phyloP scores from a whole-genome alignment of 2,888 invertebrate genomes.

The Stenoptilia bipunctidactyla region DNA sequence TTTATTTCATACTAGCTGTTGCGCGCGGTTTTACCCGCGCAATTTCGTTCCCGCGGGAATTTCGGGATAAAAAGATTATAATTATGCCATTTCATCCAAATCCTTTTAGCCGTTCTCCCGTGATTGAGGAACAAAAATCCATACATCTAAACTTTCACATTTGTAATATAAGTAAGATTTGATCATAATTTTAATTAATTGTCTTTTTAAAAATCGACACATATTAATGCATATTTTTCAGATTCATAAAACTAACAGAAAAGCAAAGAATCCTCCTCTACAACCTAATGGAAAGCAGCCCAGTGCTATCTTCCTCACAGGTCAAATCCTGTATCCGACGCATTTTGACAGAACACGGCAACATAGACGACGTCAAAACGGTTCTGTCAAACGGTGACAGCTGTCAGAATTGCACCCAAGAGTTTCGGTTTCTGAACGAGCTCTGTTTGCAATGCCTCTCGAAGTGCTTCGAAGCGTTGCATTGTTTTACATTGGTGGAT shows the following conservation, averaged over 20 bases:
- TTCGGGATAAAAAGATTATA: no score
- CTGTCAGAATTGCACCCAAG: constrained; percentile 33
- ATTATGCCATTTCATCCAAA: no score
- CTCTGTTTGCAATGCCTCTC: constrained; percentile 48
- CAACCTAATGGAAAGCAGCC: constrained; percentile 44
- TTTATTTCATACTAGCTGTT: no score
- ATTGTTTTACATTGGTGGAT: constrained; percentile 43
- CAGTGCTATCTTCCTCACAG: constrained; percentile 37
- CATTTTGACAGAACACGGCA: constrained; percentile 48
- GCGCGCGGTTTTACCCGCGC: no score
- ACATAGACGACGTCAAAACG: constrained; percentile 31
- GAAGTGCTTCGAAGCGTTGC: constrained; percentile 38
- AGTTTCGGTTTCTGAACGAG: constrained; percentile 36
- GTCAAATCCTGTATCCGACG: constrained; percentile 43
- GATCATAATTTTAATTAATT: no score
- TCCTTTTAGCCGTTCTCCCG: no score
- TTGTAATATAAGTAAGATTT: no score
- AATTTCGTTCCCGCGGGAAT: no score
- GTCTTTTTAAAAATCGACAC: no score
- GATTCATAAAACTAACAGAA: constrained; percentile 39
- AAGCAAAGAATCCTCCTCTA: constrained; percentile 51
- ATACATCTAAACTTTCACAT: no score
- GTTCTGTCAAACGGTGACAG: constrained; percentile 19
- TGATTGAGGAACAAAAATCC: no score
- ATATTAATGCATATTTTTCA: no score